phyloP scores from a whole-genome alignment of 2,113 vertebrate species.

The Zapus hudsonius region DNA sequence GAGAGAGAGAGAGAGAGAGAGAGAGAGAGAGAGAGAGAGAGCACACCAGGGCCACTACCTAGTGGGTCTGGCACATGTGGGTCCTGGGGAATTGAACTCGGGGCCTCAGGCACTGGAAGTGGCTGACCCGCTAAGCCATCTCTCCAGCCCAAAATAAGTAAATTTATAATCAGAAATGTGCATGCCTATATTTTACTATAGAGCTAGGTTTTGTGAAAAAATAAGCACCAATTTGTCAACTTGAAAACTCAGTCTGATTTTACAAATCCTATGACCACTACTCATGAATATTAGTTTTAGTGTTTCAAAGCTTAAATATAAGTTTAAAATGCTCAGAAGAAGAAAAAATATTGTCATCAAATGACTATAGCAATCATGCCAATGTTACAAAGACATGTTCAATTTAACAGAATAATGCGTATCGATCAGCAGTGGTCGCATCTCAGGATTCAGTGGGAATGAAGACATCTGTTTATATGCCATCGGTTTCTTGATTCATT shows the following conservation, averaged over 20 bases:
- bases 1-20: no score
- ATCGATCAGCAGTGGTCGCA: neutral
- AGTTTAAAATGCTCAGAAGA: neutral
- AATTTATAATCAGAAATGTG: neutral
- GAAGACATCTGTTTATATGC: neutral
- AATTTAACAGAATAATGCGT: neutral
- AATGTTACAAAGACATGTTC: neutral
- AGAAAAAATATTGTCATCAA: neutral
- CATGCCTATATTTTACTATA: neutral
- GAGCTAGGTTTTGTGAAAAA: neutral
- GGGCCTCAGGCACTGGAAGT: no score
- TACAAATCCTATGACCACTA: neutral
- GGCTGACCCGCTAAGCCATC: no score
- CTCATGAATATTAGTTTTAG: neutral
- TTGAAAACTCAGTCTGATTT: slow-evolving; percentile 26
- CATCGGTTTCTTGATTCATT: neutral
- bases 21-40: no score
- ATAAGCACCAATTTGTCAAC: slow-evolving; percentile 14
- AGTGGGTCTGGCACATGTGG: no score
- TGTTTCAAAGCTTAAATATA: neutral
- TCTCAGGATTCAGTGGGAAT: neutral
- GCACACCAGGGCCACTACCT: no score
- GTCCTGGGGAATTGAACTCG: no score
- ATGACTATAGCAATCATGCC: neutral
- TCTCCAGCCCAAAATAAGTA: neutral